phyloP scores from a whole-genome alignment of 2,113 vertebrate species.

The Sinocyclocheilus maitianheensis region DNA sequence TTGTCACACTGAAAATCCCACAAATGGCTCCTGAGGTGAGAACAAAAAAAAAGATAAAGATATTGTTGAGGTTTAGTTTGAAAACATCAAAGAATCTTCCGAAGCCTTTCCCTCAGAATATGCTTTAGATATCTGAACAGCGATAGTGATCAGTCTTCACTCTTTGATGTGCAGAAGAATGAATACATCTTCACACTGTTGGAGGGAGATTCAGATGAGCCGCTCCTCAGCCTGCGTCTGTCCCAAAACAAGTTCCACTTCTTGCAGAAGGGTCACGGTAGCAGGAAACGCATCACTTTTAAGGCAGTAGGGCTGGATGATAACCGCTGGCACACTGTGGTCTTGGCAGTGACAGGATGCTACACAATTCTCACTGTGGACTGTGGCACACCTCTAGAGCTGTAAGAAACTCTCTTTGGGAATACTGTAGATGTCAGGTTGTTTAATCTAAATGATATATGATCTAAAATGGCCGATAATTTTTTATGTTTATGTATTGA shows the following conservation, averaged over 20 bases:
- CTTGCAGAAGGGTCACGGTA: constrained; percentile 72
- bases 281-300: constrained; percentile 79
- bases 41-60: background rate
- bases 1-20: constrained; percentile 79
- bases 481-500: background rate
- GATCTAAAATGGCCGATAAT: background rate
- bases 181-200: constrained; percentile 87
- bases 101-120: background rate
- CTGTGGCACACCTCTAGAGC: constrained; percentile 82
- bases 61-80: background rate
- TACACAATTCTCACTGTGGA: constrained; percentile 83
- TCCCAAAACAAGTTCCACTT: constrained; percentile 81
- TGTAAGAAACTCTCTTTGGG: constrained; percentile 74
- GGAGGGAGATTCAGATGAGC: constrained; percentile 68
- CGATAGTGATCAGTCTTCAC: background rate
- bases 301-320: constrained; percentile 75
- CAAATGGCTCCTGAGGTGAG: constrained; percentile 74
- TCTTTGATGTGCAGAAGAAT: constrained; percentile 76
- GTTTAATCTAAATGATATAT: background rate
- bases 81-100: background rate
- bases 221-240: constrained; percentile 84
- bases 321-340: constrained; percentile 87
- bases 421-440: constrained; percentile 11
- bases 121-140: background rate
- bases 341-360: constrained; percentile 81